These are phyloP conservation scores for Rhegmatorhina hoffmannsi DNA, from an alignment of 2,113 vertebrate genomes.

Conservation along the genomic window DNA sequence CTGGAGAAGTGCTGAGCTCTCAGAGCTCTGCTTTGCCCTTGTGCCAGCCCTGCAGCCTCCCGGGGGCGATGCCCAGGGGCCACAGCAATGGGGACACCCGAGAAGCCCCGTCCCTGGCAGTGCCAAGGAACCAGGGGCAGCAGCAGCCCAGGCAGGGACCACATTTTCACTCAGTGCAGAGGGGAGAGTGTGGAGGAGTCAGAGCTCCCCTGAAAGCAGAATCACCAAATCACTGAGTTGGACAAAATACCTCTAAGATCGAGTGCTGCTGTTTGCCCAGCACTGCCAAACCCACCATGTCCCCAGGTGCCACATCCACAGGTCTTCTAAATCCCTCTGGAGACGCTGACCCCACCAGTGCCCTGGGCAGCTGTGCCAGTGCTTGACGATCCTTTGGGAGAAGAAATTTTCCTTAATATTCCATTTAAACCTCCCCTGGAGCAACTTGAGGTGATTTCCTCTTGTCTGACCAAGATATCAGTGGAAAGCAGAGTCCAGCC, in stretches of 20 bases:
- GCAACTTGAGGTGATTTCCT: background rate
- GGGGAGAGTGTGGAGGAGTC: accelerated
- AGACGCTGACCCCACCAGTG: background rate
- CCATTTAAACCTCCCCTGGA: background rate
- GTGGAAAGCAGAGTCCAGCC: background rate
- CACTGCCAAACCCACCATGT: background rate
- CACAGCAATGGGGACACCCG: accelerated
- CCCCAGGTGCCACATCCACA: background rate
- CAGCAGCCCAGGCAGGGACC: background rate
- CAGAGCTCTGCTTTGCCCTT: accelerated
- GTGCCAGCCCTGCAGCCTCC: background rate
- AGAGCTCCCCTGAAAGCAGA: background rate
- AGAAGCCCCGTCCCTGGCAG: background rate
- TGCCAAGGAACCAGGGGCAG: accelerated
- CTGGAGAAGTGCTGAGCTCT: background rate
- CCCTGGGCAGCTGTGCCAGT: background rate
- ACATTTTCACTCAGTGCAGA: accelerated
- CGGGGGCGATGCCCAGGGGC: background rate
- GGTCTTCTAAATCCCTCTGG: background rate
- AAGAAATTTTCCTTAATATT: background rate
- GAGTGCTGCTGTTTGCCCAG: background rate
- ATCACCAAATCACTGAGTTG: accelerated
- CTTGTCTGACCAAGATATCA: background rate
- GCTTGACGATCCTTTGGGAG: background rate
- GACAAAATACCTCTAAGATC: background rate